Conservation (phyloP, 2,888 invertebrate genomes). For the Catocala nupta region DNA sequence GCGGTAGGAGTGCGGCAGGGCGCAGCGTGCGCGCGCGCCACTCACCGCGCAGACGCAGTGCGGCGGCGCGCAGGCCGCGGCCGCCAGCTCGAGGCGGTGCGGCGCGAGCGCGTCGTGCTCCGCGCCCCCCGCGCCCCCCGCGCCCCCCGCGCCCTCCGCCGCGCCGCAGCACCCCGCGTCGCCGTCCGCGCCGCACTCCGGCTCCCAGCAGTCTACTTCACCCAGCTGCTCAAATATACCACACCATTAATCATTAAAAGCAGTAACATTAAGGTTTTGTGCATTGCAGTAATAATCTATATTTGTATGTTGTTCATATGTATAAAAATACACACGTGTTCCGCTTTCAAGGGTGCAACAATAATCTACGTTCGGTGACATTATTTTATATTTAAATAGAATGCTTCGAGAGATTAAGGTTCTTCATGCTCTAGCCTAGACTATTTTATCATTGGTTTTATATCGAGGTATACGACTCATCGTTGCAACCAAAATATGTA, state of each 20-base stretch:
- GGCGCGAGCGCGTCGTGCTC: conserved; percentile 83
- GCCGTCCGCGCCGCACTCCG: conserved; percentile 93
- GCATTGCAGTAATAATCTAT: no score
- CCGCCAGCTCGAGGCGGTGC: conserved; percentile 88
- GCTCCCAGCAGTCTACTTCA: conserved; percentile 96
- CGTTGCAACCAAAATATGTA: no score
- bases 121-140: conserved; percentile 84
- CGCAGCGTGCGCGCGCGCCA: conserved; percentile 26
- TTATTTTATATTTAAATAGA: no score
- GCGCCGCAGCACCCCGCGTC: conserved; percentile 88
- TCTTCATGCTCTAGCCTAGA: no score
- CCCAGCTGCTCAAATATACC: conserved; percentile 88
- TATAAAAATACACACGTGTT: no score
- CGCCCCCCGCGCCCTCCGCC: conserved; percentile 82
- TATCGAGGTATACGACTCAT: no score
- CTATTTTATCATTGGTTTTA: no score
- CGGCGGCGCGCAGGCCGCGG: conserved; percentile 92
- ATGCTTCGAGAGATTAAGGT: no score
- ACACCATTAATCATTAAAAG: background rate
- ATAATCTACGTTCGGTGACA: no score
- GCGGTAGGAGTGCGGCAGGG: background rate
- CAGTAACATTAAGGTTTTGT: background rate
- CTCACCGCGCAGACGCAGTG: conserved; percentile 88
- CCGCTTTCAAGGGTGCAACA: no score
- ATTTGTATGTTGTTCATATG: no score